Evolutionary conservation across 2,797 vertebrate species (phyloP).

Genomic region (Podargus strigoides): DNA sequence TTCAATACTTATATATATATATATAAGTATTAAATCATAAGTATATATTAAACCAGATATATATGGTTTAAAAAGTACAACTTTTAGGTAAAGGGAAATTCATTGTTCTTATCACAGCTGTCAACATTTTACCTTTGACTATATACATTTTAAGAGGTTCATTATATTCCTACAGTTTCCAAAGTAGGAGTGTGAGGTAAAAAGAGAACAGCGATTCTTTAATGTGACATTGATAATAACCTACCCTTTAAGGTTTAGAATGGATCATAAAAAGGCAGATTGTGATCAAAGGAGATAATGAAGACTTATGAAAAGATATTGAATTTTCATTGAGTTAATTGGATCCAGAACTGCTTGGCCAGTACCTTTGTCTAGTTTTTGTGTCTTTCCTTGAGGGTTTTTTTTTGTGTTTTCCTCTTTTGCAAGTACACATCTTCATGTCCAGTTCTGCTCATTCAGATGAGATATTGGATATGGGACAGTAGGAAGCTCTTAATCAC

Average conservation of each 20-base stretch:
- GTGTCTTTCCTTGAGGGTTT: background rate
- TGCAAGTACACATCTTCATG: background rate
- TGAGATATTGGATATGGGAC: background rate
- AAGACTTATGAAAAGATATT: background rate
- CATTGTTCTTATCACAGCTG: conserved; percentile 13
- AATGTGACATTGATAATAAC: background rate
- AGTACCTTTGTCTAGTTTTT: background rate
- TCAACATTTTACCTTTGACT: conserved; percentile 17
- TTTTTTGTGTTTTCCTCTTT: background rate
- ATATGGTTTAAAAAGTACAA: background rate
- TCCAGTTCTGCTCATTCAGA: background rate
- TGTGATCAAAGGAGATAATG: background rate
- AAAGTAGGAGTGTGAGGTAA: background rate
- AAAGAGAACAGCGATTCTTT: background rate
- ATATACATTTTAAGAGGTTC: background rate
- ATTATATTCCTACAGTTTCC: conserved; percentile 15
- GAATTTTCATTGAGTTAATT: background rate
- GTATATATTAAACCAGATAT: no score
- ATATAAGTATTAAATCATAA: no score
- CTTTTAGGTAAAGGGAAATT: background rate
- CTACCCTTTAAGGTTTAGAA: background rate
- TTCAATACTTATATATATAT: background rate
- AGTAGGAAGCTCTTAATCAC: background rate
- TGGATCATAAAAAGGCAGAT: background rate
- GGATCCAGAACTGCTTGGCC: background rate